phyloP scores from a whole-genome alignment of 2,888 invertebrate genomes.

The Eristalis intricaria region DNA sequence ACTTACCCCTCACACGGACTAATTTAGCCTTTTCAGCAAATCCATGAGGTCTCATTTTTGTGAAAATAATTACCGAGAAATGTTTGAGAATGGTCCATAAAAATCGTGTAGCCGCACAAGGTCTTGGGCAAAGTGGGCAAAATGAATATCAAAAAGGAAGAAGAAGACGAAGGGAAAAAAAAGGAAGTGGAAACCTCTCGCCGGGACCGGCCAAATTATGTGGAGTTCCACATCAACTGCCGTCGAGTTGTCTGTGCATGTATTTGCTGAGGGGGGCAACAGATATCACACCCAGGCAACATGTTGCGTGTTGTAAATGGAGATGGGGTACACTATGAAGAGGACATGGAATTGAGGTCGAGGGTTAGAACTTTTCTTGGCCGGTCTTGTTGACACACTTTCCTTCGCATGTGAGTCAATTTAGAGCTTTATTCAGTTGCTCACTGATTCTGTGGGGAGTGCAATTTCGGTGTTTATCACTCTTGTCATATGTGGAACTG shows the following conservation, averaged over 20 bases:
- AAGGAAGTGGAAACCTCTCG: background rate
- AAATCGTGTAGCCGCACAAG: background rate
- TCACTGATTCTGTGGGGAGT: too few relatives aligned
- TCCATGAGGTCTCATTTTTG: slow-evolving; percentile 4
- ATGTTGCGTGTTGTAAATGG: background rate
- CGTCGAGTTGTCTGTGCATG: slow-evolving; percentile 34
- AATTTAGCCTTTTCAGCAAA: slow-evolving; percentile 6
- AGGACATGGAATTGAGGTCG: too few relatives aligned
- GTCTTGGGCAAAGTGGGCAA: background rate
- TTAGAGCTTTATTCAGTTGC: too few relatives aligned
- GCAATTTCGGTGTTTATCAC: too few relatives aligned
- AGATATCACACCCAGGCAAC: background rate
- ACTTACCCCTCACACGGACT: slow-evolving; percentile 1
- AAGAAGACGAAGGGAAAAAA: background rate
- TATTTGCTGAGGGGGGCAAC: background rate
- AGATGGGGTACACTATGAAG: background rate
- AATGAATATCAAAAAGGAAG: background rate
- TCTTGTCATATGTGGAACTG: too few relatives aligned
- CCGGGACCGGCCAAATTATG: background rate
- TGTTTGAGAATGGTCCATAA: slow-evolving; percentile 5
- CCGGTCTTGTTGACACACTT: too few relatives aligned
- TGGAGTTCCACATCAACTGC: slow-evolving; percentile 17
- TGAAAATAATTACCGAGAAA: slow-evolving; percentile 1
- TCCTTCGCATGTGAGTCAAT: too few relatives aligned
- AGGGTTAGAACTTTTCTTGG: too few relatives aligned